These are phyloP conservation scores for Eumeta japonica DNA, from an alignment of 1,140 invertebrate species.

Conservation along the genomic window DNA sequence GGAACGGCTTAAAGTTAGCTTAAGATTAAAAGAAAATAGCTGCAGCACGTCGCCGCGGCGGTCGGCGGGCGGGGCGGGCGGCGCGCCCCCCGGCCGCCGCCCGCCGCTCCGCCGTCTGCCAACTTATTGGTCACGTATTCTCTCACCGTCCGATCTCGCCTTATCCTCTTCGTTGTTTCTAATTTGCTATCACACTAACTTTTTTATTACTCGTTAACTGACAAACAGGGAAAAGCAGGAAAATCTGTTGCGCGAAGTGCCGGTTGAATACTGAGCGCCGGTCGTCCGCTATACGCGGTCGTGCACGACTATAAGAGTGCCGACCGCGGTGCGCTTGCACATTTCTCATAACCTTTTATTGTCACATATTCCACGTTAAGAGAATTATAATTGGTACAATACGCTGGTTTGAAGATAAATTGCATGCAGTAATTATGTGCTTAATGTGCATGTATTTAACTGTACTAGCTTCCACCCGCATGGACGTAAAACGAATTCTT, in stretches of 20 bases:
- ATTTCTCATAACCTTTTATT: not conserved
- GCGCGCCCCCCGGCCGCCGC: no score
- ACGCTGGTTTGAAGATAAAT: no score
- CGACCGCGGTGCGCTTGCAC: not conserved
- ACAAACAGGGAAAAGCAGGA: slow-evolving; percentile 26
- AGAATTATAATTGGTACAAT: no score
- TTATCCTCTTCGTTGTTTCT: slow-evolving; percentile 23
- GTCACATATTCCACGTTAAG: not conserved
- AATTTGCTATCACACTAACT: slow-evolving; percentile 38
- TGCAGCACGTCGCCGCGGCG: slow-evolving; percentile 6
- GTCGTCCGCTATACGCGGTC: slow-evolving; percentile 16
- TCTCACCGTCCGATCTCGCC: slow-evolving; percentile 21
- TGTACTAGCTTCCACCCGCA: no score
- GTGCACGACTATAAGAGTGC: slow-evolving; percentile 5
- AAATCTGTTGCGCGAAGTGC: slow-evolving; percentile 26
- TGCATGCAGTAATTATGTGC: no score
- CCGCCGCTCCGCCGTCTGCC: no score
- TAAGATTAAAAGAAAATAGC: slow-evolving; percentile 18
- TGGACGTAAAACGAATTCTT: no score
- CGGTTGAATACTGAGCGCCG: no score
- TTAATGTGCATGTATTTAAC: no score
- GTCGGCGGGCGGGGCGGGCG: no score
- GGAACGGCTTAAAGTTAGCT: slow-evolving; percentile 12
- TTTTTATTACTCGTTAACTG: slow-evolving; percentile 38
- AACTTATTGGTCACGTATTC: slow-evolving; percentile 24